Percentiles rank a stretch among this genome's conserved stretches.
These are phyloP conservation scores for Galaxea fascicularis DNA, from an alignment of 92 coral and sea anemone species.

Conservation along the genomic window DNA sequence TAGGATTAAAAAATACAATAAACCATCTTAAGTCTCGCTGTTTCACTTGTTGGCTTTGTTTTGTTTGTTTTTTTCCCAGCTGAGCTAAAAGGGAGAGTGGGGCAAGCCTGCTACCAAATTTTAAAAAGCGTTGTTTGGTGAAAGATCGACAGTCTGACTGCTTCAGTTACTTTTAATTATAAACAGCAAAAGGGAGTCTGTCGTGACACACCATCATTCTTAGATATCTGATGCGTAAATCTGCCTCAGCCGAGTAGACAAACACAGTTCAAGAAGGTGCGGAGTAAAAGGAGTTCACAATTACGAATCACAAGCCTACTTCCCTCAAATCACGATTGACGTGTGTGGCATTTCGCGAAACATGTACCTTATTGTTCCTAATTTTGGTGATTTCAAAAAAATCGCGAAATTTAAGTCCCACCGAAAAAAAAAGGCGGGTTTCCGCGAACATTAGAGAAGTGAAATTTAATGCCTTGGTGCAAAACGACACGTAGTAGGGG, in stretches of 20 bases:
- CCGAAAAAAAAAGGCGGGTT: not conserved
- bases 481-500: slow-evolving; percentile 4
- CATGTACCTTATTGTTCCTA: slow-evolving; percentile 12
- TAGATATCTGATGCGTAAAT: not conserved
- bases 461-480: too few species aligned
- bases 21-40: slow-evolving; percentile 1
- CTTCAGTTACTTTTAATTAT: not conserved
- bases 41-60: not conserved
- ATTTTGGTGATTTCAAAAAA: not conserved
- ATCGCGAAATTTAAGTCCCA: slow-evolving; percentile 1
- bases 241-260: not conserved
- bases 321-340: not conserved
- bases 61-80: not conserved
- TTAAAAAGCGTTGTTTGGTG: slow-evolving; percentile 1
- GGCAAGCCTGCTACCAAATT: not conserved
- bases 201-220: not conserved
- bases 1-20: slow-evolving; percentile 13
- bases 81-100: not conserved
- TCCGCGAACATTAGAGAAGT: not conserved
- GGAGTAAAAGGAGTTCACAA: not conserved
- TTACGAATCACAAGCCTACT: not conserved
- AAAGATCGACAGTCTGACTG: not conserved
- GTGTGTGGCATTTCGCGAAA: not conserved
- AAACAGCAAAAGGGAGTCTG: not conserved
- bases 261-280: not conserved